Evolutionary conservation across 2,113 vertebrate genomes (phyloP), one percentile per base, ranked within the genome.

Genomic region (Alethe castanea): DNA sequence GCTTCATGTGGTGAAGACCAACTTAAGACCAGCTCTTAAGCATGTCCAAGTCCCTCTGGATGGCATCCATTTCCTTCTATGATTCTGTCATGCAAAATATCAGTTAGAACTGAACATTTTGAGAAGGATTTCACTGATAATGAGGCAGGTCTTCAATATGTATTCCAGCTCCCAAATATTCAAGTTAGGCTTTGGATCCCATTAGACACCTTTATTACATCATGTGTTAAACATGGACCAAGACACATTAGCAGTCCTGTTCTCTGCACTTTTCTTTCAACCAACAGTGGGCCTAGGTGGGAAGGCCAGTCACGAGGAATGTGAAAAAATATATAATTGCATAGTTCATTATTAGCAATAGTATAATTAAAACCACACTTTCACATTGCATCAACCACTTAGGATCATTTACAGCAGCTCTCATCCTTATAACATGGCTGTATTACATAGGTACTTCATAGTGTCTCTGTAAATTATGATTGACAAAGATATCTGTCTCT

Each of bases 401-500:
- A 33, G 0, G 5, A 8, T 83, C 72, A n/a, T 69, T 91, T 78
- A 15, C 44, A 85, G 13, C 14, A 69, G 26, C 25, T 81, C 18
- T 44, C 17, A 50, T 38, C 26, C 11, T 3, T n/a, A 3, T 52
- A 38, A 67, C 28, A 1, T 61, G 20, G 4, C 35, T 83, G 13
- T 69, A 14, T 72, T 36, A 36, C 4, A 1, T 53, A 8, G 3
- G 14, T 53, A 59, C 79, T 88, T 84, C 42, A 6, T 17, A 53
- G 28, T 24, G 19, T 45, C 14, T 67, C 22, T 85, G 0, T 23
- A 45, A 40, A 14, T 47, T 82, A 60, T 0, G 0, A 28, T 3
- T 85, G 44, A 44, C 48, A 69, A 61, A 76, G 33, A 13, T 35
- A 23, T 5, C 62, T 61, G 19, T 61, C 40, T 81, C 48, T 90